Conservation (phyloP, 2,113 vertebrate genomes). For the Gorsachius goisagi region DNA sequence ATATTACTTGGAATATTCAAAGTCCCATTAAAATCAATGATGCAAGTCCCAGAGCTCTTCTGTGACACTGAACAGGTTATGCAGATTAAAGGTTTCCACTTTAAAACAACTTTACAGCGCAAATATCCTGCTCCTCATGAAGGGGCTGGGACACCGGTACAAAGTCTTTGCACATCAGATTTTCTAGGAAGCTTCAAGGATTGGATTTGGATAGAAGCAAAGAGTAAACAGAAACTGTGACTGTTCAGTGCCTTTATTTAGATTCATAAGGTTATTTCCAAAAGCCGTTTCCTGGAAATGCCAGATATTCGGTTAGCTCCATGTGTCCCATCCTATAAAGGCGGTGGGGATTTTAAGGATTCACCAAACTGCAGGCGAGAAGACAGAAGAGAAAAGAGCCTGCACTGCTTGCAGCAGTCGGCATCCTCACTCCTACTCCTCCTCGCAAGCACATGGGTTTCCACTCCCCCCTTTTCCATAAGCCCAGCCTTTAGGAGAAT, state of each 20-base stretch:
- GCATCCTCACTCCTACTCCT: not conserved
- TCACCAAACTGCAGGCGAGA: not conserved
- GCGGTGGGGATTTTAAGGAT: not conserved
- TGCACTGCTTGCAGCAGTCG: not conserved
- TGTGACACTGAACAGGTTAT: not conserved
- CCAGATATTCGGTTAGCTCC: fast-evolving
- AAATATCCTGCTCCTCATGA: not conserved
- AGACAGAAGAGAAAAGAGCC: not conserved
- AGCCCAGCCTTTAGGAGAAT: not conserved
- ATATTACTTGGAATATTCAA: not conserved
- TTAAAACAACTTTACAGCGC: not conserved
- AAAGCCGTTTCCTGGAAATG: not conserved
- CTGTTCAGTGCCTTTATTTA: not conserved
- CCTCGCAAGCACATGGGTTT: fast-evolving
- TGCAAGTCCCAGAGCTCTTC: not conserved
- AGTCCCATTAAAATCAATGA: not conserved
- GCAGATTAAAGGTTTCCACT: not conserved
- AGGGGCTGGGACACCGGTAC: not conserved
- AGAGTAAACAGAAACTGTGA: not conserved
- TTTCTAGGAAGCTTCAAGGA: not conserved
- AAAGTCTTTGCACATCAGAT: fast-evolving
- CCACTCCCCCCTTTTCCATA: not conserved
- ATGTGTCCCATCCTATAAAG: not conserved
- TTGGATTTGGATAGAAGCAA: not conserved
- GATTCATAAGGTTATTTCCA: not conserved